Evolutionary conservation across 2,797 vertebrate species (phyloP).

Genomic region (Acanthurus lineatus): DNA sequence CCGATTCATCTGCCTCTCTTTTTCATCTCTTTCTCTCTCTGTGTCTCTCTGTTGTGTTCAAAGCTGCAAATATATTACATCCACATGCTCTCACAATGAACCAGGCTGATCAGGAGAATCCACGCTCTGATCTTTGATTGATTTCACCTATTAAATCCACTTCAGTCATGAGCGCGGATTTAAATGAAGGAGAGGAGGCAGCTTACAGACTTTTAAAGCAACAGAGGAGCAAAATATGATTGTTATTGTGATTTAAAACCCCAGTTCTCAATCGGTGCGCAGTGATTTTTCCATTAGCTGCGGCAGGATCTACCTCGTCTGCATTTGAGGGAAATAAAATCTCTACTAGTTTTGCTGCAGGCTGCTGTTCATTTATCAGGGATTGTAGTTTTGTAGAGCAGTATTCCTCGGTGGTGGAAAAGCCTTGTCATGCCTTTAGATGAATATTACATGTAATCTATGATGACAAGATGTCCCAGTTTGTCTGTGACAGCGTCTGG

Average conservation of each 20-base stretch:
- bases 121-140: slow-evolving; percentile 66
- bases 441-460: slow-evolving; percentile 47
- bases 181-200: slow-evolving; percentile 45
- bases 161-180: slow-evolving; percentile 53
- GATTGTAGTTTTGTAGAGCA: slow-evolving; percentile 33
- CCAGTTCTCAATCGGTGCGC: neutral
- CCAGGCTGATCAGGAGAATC: slow-evolving; percentile 51
- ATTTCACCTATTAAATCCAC: slow-evolving; percentile 69
- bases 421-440: slow-evolving; percentile 39
- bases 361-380: slow-evolving; percentile 3
- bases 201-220: slow-evolving; percentile 46
- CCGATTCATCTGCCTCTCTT: slow-evolving; percentile 55
- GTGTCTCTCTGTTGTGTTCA: slow-evolving; percentile 51
- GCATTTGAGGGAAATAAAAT: neutral
- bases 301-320: neutral
- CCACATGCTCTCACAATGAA: slow-evolving; percentile 45
- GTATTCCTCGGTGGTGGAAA: slow-evolving; percentile 42
- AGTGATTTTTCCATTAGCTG: neutral
- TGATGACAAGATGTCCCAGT: slow-evolving; percentile 47
- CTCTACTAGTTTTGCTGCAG: neutral
- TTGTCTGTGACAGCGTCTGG: slow-evolving; percentile 30
- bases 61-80: slow-evolving; percentile 60
- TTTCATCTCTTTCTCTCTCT: slow-evolving; percentile 49
- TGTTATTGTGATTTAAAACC: slow-evolving; percentile 31
- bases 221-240: slow-evolving; percentile 23